Evolutionary conservation across 2,113 vertebrate genomes (phyloP).

Genomic region (Mellivora capensis): DNA sequence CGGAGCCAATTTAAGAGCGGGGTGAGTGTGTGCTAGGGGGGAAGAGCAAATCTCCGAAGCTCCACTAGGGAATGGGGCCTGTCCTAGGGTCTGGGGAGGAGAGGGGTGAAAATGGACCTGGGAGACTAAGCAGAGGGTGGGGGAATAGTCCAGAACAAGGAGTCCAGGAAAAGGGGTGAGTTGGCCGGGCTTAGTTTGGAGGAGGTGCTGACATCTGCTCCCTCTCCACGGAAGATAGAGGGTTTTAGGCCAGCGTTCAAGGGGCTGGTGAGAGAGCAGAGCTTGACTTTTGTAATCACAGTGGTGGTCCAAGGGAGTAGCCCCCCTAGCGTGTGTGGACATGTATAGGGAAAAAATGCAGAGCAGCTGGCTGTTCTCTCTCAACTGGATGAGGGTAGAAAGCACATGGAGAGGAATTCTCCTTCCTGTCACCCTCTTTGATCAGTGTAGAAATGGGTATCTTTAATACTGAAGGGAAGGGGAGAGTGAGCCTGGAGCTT

Average conservation of each 20-base stretch:
- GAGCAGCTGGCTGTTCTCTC: slow-evolving; percentile 26
- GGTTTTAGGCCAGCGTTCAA: background rate
- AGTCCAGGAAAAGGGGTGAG: slow-evolving; percentile 42
- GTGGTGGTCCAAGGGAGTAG: slow-evolving; percentile 7
- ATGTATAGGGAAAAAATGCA: background rate
- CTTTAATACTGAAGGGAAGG: slow-evolving; percentile 39
- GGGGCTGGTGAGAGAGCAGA: background rate
- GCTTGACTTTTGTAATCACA: background rate
- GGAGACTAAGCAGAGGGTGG: background rate
- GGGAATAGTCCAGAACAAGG: slow-evolving; percentile 8
- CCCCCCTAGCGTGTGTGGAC: background rate
- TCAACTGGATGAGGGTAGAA: slow-evolving; percentile 29
- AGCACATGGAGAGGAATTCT: slow-evolving; percentile 52
- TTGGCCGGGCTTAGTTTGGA: slow-evolving; percentile 6
- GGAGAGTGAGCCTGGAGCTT: slow-evolving; percentile 14
- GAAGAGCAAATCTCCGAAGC: slow-evolving; percentile 41
- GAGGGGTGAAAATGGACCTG: slow-evolving; percentile 18
- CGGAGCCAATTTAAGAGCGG: slow-evolving; percentile 67
- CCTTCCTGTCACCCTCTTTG: background rate
- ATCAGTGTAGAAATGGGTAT: slow-evolving; percentile 21
- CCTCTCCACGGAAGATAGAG: slow-evolving; percentile 10
- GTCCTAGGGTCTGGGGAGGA: slow-evolving; percentile 48
- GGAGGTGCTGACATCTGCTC: background rate
- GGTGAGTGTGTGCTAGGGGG: slow-evolving; percentile 68
- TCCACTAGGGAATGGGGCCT: slow-evolving; percentile 53